Conservation (phyloP, 2,113 vertebrate genomes). For the Cettia cetti region DNA sequence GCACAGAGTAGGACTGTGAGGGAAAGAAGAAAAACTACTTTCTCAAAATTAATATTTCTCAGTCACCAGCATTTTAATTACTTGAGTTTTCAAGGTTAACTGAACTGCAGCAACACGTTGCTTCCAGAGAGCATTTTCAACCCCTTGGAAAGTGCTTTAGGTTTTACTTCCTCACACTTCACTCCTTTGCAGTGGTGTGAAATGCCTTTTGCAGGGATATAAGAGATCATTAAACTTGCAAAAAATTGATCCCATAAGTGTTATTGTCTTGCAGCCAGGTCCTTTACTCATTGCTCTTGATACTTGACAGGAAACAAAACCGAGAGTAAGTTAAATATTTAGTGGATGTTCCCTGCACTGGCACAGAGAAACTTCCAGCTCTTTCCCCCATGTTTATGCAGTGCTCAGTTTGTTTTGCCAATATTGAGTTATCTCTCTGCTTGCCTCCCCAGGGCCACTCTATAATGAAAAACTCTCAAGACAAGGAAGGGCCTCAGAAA, state of each 20-base stretch:
- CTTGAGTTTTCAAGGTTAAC: neutral
- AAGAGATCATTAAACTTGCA: neutral
- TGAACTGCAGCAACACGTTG: neutral
- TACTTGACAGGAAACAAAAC: neutral
- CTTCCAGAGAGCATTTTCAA: neutral
- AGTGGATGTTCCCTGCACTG: neutral
- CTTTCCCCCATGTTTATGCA: neutral
- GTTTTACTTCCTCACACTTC: neutral
- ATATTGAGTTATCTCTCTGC: neutral
- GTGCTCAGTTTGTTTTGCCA: neutral
- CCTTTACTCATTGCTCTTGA: neutral
- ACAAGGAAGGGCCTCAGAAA: neutral
- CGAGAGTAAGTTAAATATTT: neutral
- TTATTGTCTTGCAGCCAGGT: neutral
- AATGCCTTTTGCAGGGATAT: neutral
- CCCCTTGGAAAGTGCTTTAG: neutral
- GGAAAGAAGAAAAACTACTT: neutral
- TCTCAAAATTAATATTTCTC: neutral
- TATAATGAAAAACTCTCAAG: neutral
- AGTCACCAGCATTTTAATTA: neutral
- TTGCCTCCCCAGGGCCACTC: neutral
- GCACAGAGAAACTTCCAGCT: neutral
- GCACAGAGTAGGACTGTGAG: neutral
- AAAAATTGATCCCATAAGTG: neutral
- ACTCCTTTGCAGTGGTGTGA: neutral